phyloP scores from a whole-genome alignment of 2,113 vertebrate species.

The Hippocampus mohnikei region DNA sequence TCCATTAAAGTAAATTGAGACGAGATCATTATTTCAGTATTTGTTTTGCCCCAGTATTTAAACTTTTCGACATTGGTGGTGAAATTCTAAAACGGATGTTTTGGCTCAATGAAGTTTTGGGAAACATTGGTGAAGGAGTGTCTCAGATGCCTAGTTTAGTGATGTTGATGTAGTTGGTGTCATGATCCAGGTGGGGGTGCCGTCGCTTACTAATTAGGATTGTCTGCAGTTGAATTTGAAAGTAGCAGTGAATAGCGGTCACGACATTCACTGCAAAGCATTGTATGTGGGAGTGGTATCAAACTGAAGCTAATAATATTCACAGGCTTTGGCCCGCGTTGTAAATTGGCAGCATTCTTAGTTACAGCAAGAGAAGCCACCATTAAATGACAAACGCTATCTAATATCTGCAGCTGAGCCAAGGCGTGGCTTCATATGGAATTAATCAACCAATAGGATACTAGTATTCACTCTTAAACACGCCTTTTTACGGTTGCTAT shows the following conservation, averaged over 20 bases:
- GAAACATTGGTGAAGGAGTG: not conserved
- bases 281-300: too few species aligned
- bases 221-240: not conserved
- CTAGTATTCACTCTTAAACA: conserved; percentile 14
- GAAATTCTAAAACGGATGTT: not conserved
- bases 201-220: not conserved
- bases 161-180: not conserved
- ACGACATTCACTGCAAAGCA: not conserved
- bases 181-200: not conserved
- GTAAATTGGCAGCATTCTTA: not conserved
- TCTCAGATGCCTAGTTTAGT: not conserved
- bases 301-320: not conserved
- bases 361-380: not conserved
- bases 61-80: not conserved
- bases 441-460: conserved; percentile 37
- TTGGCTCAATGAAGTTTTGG: not conserved
- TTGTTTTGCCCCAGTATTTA: too few species aligned
- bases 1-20: too few species aligned
- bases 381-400: not conserved
- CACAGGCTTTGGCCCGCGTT: not conserved
- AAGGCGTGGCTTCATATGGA: conserved; percentile 18
- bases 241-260: not conserved
- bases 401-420: not conserved
- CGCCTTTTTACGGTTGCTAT: conserved; percentile 66
- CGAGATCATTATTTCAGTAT: too few species aligned